A percentile compares a stretch with the other conserved stretches of the same genome.
These are phyloP conservation scores for Hemitrygon akajei DNA, from an alignment of 2,797 vertebrate genomes.

Conservation along the genomic window DNA sequence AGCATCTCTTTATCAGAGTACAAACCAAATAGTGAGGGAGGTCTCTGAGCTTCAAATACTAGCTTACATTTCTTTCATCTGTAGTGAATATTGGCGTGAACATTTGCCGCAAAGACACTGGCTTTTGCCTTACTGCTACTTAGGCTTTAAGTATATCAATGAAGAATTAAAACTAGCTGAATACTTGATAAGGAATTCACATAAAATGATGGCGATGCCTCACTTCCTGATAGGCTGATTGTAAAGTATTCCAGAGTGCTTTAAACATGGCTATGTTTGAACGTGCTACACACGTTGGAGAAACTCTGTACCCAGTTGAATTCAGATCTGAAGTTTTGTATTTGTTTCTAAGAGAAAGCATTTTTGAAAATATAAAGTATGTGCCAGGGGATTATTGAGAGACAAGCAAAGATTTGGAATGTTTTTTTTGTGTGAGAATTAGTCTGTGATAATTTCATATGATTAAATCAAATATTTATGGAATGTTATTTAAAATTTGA, in stretches of 20 bases:
- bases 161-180: background rate
- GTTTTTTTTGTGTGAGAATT: background rate
- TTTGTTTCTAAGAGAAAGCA: background rate
- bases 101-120: too few relatives aligned
- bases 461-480: background rate
- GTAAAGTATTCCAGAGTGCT: background rate
- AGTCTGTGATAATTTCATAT: background rate
- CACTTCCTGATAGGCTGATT: background rate
- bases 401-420: background rate
- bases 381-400: background rate
- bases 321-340: background rate
- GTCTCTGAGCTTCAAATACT: background rate
- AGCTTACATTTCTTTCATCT: background rate
- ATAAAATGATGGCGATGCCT: too few relatives aligned
- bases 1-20: background rate
- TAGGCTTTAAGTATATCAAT: background rate
- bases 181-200: background rate
- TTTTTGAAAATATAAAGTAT: background rate
- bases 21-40: background rate
- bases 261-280: background rate
- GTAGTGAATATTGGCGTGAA: background rate
- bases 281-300: background rate
- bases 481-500: background rate
- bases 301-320: background rate
- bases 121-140: background rate